A percentile compares a stretch with the other conserved stretches of the same genome.
phyloP scores from a whole-genome alignment of 2,797 vertebrate species.

The Limnodromus scolopaceus region DNA sequence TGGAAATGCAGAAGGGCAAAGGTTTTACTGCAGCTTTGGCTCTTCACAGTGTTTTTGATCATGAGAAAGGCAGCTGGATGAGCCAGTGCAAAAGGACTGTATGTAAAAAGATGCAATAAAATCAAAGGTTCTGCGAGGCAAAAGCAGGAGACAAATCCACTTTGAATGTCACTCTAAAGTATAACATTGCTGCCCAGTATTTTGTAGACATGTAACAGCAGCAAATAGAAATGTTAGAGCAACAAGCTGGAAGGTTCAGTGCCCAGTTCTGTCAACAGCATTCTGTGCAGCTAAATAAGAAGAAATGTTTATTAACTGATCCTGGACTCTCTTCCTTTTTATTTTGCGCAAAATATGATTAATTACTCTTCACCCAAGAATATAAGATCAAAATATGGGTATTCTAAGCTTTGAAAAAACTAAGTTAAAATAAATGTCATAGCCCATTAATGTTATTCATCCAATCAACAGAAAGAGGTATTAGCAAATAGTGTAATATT shows the following conservation, averaged over 20 bases:
- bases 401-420: background rate
- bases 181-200: background rate
- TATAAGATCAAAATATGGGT: background rate
- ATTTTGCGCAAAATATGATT: background rate
- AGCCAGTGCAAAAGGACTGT: background rate
- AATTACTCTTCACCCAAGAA: background rate
- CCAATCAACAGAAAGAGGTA: background rate
- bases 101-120: background rate
- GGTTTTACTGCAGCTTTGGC: background rate
- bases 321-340: background rate
- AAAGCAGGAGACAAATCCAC: background rate
- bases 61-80: background rate
- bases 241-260: background rate
- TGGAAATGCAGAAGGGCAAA: background rate
- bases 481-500: background rate
- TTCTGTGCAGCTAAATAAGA: background rate
- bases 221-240: background rate
- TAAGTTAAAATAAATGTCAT: background rate
- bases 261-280: background rate
- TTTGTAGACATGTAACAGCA: background rate
- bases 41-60: background rate
- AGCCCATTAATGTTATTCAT: background rate
- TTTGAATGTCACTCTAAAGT: background rate
- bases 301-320: background rate
- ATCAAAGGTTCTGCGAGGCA: background rate